Conservation (phyloP, 2,113 vertebrate genomes). For the Orientallactaga bullata region DNA sequence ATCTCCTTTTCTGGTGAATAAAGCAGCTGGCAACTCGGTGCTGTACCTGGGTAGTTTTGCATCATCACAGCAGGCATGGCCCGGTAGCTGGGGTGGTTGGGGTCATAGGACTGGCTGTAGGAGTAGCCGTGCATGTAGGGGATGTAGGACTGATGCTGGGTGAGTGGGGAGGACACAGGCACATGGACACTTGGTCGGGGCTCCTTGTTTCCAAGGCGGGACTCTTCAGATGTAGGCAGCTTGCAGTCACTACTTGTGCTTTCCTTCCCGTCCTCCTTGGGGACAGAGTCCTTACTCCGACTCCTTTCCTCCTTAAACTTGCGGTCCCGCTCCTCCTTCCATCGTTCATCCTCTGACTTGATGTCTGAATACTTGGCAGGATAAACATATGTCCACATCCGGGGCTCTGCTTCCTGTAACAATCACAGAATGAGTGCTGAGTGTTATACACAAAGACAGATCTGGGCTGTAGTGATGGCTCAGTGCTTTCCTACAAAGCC, state of each 20-base stretch:
- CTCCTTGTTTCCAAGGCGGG: conserved; percentile 94
- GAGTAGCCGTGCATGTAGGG: conserved; percentile 99
- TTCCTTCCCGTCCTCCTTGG: conserved; percentile 96
- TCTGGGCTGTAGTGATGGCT: not conserved
- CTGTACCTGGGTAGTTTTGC: conserved; percentile 98
- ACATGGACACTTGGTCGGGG: conserved; percentile 94
- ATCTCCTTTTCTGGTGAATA: not conserved
- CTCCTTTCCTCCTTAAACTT: conserved; percentile 96
- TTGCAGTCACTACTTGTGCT: conserved; percentile 90
- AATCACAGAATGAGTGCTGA: conserved; percentile 28
- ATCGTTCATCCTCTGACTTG: conserved; percentile 92
- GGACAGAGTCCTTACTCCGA: conserved; percentile 92
- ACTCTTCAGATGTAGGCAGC: conserved; percentile 90
- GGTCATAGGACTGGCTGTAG: conserved; percentile 97
- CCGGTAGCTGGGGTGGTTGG: conserved; percentile 97
- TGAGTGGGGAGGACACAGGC: conserved; percentile 95
- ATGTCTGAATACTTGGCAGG: conserved; percentile 94
- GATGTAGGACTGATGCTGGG: conserved; percentile 98
- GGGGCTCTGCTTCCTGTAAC: conserved; percentile 90
- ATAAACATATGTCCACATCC: conserved; percentile 93
- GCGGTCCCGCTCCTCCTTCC: conserved; percentile 97
- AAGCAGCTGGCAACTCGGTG: not conserved
- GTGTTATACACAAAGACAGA: not conserved
- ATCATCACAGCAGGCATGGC: conserved; percentile 99
- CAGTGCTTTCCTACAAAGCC: too few relatives aligned